These are phyloP conservation scores for Antheraea yamamai DNA, from an alignment of 2,888 invertebrate genomes.

Conservation along the genomic window DNA sequence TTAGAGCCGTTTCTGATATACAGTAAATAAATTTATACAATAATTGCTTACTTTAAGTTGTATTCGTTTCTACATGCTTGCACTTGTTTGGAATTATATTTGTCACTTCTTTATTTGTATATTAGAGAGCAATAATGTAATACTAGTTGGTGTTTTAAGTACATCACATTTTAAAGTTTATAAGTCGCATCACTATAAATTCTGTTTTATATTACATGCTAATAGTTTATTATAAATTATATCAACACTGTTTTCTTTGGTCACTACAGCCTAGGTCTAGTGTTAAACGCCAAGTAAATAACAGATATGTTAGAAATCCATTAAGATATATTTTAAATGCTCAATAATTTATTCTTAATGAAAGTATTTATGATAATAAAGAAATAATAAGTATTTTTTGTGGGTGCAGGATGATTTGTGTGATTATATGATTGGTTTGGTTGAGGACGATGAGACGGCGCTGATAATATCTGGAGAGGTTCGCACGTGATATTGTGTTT, in stretches of 20 bases:
- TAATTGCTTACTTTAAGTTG: too few species aligned
- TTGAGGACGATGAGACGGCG: constrained; percentile 81
- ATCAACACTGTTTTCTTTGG: neutral
- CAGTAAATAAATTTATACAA: too few species aligned
- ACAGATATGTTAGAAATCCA: neutral
- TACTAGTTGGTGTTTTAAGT: neutral
- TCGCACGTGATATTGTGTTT: constrained; percentile 34
- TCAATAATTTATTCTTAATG: neutral
- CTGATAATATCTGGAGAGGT: constrained; percentile 74
- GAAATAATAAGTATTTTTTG: constrained; percentile 59
- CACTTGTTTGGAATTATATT: too few species aligned
- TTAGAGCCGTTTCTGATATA: too few species aligned
- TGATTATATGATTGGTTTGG: constrained; percentile 83
- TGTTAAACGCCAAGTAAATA: neutral
- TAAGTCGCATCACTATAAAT: neutral
- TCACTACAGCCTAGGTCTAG: neutral
- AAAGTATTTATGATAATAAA: neutral
- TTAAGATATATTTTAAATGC: neutral
- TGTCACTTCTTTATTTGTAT: too few species aligned
- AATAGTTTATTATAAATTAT: neutral
- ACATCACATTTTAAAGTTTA: neutral
- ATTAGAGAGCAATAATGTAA: too few species aligned
- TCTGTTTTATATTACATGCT: neutral
- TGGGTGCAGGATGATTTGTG: constrained; percentile 80
- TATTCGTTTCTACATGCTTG: too few species aligned